Percentiles rank a stretch among this genome's conserved stretches.
Conservation (phyloP, 2,797 vertebrate species). For the Hipposideros larvatus region DNA sequence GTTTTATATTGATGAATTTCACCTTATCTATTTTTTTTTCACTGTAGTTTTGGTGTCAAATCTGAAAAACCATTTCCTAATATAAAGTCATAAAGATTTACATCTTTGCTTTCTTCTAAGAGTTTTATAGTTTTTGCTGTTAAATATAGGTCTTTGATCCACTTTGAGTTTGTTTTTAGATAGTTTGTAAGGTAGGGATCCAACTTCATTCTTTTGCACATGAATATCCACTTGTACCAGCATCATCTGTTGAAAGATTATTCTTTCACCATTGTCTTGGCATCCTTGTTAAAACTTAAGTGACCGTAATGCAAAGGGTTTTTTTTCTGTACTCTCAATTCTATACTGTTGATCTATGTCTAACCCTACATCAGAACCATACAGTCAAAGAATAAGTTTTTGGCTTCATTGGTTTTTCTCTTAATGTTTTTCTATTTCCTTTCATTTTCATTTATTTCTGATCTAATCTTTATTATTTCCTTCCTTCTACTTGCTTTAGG, state of each 20-base stretch:
- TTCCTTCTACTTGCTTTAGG: not conserved
- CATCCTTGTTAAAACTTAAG: conserved; percentile 26
- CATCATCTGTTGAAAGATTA: not conserved
- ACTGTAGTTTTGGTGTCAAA: conserved; percentile 21
- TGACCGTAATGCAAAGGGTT: not conserved
- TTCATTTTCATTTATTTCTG: not conserved
- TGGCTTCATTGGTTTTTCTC: not conserved
- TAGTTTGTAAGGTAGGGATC: not conserved
- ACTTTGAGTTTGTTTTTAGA: conserved; percentile 16
- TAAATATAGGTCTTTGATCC: conserved; percentile 6
- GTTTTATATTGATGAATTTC: conserved; percentile 21
- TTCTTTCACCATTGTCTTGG: not conserved
- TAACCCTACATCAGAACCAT: not conserved
- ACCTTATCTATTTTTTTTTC: conserved; percentile 10
- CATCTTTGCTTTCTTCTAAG: not conserved
- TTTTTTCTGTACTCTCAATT: not conserved
- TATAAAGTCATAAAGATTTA: not conserved
- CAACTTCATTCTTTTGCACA: conserved; percentile 39
- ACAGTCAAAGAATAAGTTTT: not conserved
- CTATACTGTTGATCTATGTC: not conserved
- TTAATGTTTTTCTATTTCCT: not conserved
- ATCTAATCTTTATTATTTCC: conserved; percentile 4
- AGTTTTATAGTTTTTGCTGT: not conserved
- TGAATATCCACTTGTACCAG: not conserved
- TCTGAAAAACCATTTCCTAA: conserved; percentile 31